These are phyloP conservation scores for Pangasius mekongensis DNA, from an alignment of 2,797 vertebrate genomes.

Conservation along the genomic window DNA sequence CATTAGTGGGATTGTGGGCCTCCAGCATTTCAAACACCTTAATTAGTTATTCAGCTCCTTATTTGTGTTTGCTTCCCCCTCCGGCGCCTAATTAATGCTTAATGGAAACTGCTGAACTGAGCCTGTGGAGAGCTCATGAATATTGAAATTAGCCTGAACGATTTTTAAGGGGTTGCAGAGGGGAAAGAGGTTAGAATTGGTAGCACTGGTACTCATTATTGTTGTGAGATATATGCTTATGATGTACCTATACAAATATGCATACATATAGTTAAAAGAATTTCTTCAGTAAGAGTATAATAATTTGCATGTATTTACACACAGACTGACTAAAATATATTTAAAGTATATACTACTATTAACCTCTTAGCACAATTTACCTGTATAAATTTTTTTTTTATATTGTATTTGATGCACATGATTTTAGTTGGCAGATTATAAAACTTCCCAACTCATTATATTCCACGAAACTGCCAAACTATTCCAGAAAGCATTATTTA, in stretches of 20 bases:
- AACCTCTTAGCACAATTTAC: neutral
- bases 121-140: conserved; percentile 98
- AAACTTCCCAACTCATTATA: neutral
- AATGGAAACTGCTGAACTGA: conserved; percentile 96
- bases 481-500: neutral
- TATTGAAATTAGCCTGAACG: conserved; percentile 97
- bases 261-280: conserved; percentile 24
- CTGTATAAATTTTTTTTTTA: neutral
- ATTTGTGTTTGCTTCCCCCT: conserved; percentile 84
- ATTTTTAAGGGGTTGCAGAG: conserved; percentile 76
- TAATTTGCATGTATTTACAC: neutral
- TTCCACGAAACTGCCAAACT: neutral
- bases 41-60: conserved; percentile 89
- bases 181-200: conserved; percentile 68
- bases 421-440: neutral
- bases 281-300: neutral
- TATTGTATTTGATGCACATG: neutral
- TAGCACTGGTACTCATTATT: conserved; percentile 89
- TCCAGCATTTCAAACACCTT: conserved; percentile 89
- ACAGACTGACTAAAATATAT: neutral
- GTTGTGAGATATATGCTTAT: conserved; percentile 80
- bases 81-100: conserved; percentile 99
- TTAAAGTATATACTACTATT: neutral
- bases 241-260: conserved; percentile 30
- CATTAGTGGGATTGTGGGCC: conserved; percentile 84